Evolutionary conservation across 2,113 vertebrate genomes (phyloP).

Genomic region (Sylvilagus bachmani): DNA sequence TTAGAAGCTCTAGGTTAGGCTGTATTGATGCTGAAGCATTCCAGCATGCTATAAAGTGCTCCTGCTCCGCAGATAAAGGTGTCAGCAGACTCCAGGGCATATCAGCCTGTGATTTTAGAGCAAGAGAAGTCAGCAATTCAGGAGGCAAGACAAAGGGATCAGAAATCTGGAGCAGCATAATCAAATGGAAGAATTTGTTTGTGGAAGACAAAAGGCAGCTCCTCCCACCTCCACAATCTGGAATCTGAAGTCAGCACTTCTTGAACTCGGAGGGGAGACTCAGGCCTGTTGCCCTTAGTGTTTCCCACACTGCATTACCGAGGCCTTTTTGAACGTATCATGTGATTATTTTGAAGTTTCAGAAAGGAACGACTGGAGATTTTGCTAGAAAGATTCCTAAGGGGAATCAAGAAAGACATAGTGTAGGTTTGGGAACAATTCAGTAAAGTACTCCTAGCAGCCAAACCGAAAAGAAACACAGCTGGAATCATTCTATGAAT

Average conservation of each 20-base stretch:
- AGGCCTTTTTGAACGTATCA: conserved; percentile 25
- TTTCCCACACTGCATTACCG: not conserved
- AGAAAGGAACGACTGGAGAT: conserved; percentile 29
- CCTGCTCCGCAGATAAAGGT: not conserved
- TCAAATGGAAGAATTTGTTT: not conserved
- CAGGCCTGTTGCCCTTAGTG: conserved; percentile 40
- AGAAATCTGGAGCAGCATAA: not conserved
- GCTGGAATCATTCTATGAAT: conserved; percentile 75
- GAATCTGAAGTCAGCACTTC: conserved; percentile 57
- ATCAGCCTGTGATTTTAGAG: not conserved
- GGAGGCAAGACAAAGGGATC: not conserved
- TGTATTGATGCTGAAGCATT: not conserved
- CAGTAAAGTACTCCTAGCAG: conserved; percentile 60
- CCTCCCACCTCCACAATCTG: not conserved
- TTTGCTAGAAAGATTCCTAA: conserved; percentile 62
- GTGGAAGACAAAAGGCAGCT: not conserved
- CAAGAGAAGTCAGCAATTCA: not conserved
- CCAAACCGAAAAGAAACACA: conserved; percentile 67
- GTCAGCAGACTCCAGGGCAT: not conserved
- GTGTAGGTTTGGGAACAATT: conserved; percentile 63
- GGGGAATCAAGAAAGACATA: conserved; percentile 63
- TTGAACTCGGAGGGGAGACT: conserved; percentile 46
- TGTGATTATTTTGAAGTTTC: conserved; percentile 32
- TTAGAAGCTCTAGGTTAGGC: not conserved
- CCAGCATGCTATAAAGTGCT: not conserved